Percentiles rank a stretch among this genome's conserved stretches.
Conservation (phyloP, 1,140 invertebrate species). For the Drosophila carrolli region DNA sequence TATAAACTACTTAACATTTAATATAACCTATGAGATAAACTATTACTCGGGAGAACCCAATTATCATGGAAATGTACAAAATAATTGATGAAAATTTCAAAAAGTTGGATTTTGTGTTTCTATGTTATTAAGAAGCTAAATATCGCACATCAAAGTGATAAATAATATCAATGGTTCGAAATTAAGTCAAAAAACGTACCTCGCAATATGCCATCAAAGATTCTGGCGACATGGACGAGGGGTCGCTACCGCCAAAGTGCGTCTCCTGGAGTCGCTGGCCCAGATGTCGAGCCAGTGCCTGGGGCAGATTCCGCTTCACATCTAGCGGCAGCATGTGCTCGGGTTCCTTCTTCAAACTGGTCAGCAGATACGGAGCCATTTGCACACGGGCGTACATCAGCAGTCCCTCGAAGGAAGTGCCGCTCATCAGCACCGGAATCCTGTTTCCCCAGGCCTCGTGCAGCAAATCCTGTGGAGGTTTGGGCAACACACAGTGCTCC, state of each 20-base stretch:
- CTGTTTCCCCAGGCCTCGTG: conserved; percentile 74
- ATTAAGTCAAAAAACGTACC: conserved; percentile 1
- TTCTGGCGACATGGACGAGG: conserved; percentile 36
- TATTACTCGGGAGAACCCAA: too few species aligned
- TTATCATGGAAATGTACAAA: too few species aligned
- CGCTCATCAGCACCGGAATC: conserved; percentile 85
- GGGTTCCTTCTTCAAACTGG: conserved; percentile 54
- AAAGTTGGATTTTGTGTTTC: too few species aligned
- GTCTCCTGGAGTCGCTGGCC: conserved; percentile 48
- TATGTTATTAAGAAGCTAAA: too few species aligned
- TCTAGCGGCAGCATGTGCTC: conserved; percentile 62
- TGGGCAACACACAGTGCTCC: conserved; percentile 55
- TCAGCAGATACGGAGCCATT: conserved; percentile 58
- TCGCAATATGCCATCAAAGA: conserved; percentile 65
- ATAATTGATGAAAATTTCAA: too few species aligned
- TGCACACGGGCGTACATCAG: conserved; percentile 64
- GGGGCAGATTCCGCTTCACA: conserved; percentile 55
- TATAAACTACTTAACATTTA: too few species aligned
- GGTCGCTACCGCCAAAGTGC: conserved; percentile 56
- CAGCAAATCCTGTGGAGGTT: conserved; percentile 55
- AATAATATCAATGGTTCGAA: too few species aligned
- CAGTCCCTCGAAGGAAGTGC: conserved; percentile 78
- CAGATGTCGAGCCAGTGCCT: conserved; percentile 29
- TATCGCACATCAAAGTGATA: too few species aligned
- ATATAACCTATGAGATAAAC: too few species aligned